Evolutionary conservation across 2,113 vertebrate genomes (phyloP).

Genomic region (Nothobranchius furzeri): DNA sequence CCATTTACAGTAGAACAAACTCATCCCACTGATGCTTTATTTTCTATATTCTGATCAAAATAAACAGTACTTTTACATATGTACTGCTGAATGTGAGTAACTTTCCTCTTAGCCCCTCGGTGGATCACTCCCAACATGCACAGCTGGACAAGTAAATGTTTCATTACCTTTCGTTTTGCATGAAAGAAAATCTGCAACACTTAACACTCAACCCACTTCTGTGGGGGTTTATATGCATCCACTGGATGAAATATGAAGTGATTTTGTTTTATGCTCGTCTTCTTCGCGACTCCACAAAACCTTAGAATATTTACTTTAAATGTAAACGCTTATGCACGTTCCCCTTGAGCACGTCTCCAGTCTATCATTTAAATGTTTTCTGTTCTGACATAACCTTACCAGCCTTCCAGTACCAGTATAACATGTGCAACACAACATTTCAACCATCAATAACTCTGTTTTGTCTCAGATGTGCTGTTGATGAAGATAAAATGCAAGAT

Average conservation of each 20-base stretch:
- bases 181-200: slow-evolving; percentile 5
- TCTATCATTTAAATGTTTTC: slow-evolving; percentile 45
- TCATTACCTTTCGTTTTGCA: slow-evolving; percentile 1
- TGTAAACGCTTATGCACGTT: neutral
- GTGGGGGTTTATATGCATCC: no score
- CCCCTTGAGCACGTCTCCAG: slow-evolving; percentile 27
- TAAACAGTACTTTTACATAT: neutral
- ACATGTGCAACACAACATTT: slow-evolving; percentile 53
- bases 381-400: slow-evolving; percentile 47
- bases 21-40: slow-evolving; percentile 14
- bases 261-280: no score
- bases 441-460: slow-evolving; percentile 38
- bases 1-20: slow-evolving; percentile 37
- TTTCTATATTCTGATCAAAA: slow-evolving; percentile 7
- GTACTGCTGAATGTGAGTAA: neutral
- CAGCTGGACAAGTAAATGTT: slow-evolving; percentile 1
- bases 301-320: slow-evolving; percentile 1
- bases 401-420: slow-evolving; percentile 50
- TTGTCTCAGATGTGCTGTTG: slow-evolving; percentile 33
- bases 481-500: neutral
- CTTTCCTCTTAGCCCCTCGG: slow-evolving; percentile 20
- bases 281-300: slow-evolving; percentile 5
- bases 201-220: no score
- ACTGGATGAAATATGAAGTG: no score
- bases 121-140: slow-evolving; percentile 10